These are phyloP conservation scores for Diprion similis DNA, from an alignment of 1,140 invertebrate species.

Conservation along the genomic window DNA sequence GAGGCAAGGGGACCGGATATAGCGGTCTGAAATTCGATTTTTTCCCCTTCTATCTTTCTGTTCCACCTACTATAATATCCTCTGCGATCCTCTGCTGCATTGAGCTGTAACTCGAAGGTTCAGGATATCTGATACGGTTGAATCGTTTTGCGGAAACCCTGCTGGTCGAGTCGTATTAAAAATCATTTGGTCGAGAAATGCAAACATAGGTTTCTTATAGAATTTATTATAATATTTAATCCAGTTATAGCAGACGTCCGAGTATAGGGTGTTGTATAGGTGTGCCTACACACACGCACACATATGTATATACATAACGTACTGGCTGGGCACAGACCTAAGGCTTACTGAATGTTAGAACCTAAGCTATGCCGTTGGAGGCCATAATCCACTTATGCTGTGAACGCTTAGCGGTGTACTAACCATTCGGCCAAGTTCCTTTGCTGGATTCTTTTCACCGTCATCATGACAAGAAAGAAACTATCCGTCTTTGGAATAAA, in stretches of 20 bases:
- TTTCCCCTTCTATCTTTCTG: too few species aligned
- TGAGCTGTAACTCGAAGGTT: neutral
- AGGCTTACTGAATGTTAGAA: constrained; percentile 2
- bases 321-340: neutral
- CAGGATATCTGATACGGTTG: constrained; percentile 7
- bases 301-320: too few species aligned
- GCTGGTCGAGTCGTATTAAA: neutral
- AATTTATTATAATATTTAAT: constrained; percentile 61
- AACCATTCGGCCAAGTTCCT: neutral
- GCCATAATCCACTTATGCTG: constrained; percentile 7
- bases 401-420: constrained; percentile 1
- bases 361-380: neutral
- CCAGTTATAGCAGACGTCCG: constrained; percentile 44
- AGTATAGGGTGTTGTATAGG: constrained; percentile 31
- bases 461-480: constrained; percentile 7
- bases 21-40: too few species aligned
- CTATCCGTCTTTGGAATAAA: neutral
- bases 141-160: constrained; percentile 8
- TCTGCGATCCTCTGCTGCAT: too few species aligned
- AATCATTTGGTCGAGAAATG: constrained; percentile 8
- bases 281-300: too few species aligned
- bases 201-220: constrained; percentile 31
- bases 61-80: too few species aligned
- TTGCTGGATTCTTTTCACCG: neutral
- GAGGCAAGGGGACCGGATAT: too few species aligned